A percentile compares a stretch with the other conserved stretches of the same genome.
phyloP scores from a whole-genome alignment of 2,797 vertebrate species.

The Etheostoma nigrum region DNA sequence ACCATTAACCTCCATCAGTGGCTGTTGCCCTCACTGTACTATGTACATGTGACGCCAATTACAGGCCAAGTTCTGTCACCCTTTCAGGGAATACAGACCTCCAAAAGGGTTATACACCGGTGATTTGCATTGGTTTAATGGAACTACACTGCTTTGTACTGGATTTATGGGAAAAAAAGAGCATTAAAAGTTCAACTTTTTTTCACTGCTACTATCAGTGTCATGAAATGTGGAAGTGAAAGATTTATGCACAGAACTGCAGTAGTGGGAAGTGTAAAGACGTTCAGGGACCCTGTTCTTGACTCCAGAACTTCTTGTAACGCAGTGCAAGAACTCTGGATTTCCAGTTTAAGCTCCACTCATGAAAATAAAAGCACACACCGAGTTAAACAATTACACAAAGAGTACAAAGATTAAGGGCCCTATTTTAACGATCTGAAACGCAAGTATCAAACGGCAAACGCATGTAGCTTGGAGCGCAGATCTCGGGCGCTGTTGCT shows the following conservation, averaged over 20 bases:
- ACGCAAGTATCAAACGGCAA: too few relatives aligned
- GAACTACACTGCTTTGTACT: slow-evolving; percentile 16
- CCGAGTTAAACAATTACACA: too few relatives aligned
- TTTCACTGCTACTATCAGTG: slow-evolving; percentile 16
- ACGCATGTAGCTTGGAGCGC: too few relatives aligned
- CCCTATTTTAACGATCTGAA: too few relatives aligned
- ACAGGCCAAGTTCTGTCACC: slow-evolving; percentile 38
- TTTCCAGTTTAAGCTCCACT: too few relatives aligned
- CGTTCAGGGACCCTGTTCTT: background rate
- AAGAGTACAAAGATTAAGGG: too few relatives aligned
- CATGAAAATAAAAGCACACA: too few relatives aligned
- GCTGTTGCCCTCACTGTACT: slow-evolving; percentile 53
- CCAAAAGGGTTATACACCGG: slow-evolving; percentile 20
- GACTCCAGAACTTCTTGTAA: background rate
- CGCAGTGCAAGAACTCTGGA: background rate
- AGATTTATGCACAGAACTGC: background rate
- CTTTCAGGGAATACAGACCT: slow-evolving; percentile 30
- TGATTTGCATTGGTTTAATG: slow-evolving; percentile 60
- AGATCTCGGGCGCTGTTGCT: too few relatives aligned
- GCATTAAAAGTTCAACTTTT: slow-evolving; percentile 13
- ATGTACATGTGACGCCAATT: slow-evolving; percentile 63
- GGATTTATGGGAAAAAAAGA: slow-evolving; percentile 30
- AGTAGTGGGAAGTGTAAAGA: background rate
- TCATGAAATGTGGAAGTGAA: background rate
- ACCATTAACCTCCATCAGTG: slow-evolving; percentile 75